Base-by-base conservation (phyloP, 2,888 invertebrate genomes). In the Bedellia somnulentella region DNA sequence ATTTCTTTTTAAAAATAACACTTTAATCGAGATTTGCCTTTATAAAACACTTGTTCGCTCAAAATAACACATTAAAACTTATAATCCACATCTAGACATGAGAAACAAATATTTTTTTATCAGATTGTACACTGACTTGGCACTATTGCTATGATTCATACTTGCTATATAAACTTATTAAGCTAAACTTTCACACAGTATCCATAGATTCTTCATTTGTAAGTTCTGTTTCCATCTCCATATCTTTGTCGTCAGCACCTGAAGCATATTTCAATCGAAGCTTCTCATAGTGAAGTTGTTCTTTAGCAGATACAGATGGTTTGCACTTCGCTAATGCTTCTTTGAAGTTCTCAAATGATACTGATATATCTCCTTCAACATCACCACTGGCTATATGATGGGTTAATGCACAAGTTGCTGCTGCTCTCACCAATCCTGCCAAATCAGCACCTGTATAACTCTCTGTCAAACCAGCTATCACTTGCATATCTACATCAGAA, bases 361-460 rank as follows among this genome's bases (percentile, higher is more conserved):
- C 86, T 34, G 76, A 73, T 35, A 85, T 66, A n/a, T 80, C 76
- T 1, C 78, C 76, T 30, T 77, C 68, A 1, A 70, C 44, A 2
- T 77, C 68, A 2, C 71, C 73, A 39, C 71, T 68, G 2, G 78
- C 58, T 43, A 94, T 85, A 34, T 86, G 82, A 41, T 89, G 89
- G 33, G 87, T 86, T 25, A 97, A 61, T 0, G 93, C 85, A 40
- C 85, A 78, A 22, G 90, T 81, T 0, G 91, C 87, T 0, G 97
- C 93, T 50, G 95, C 92, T 42, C 91, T 80, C 0, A 98, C 87
- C 29, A 98, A 66, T 0, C 93, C 91, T 1, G 90, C 87, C 32
- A 99, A 71, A 75, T 98, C 98, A 1, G 98, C 98, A 11, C 98
- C 98, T 0, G 94, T 92, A 51, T 87, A 96, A 9, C 91, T 87